Percentiles rank a stretch among this genome's conserved stretches.
phyloP scores from a whole-genome alignment of 1,140 invertebrate species.

The Cydia pomonella region DNA sequence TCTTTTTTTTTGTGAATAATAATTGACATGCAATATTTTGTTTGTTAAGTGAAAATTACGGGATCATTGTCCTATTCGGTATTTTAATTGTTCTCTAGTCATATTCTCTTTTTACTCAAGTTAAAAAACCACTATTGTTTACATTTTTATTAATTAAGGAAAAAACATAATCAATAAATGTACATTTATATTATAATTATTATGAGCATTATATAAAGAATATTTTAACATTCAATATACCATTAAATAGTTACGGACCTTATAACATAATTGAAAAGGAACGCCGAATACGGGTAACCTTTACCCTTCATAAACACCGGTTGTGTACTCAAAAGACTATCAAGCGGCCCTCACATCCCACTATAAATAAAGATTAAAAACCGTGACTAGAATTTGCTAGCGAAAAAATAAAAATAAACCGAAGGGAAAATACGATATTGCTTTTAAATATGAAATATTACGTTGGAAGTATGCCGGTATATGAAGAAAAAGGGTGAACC shows the following conservation, averaged over 20 bases:
- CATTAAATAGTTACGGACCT: background rate
- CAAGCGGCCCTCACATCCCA: conserved; percentile 17
- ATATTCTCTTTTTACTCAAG: too few species aligned
- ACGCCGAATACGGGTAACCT: background rate
- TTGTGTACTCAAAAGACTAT: conserved; percentile 9
- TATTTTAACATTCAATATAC: background rate
- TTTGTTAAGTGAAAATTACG: too few species aligned
- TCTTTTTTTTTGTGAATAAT: too few species aligned
- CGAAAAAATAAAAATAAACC: conserved; percentile 35
- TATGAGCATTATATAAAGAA: background rate
- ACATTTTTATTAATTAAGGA: too few species aligned
- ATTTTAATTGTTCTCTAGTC: too few species aligned
- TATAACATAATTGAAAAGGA: background rate
- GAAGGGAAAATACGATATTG: conserved; percentile 68
- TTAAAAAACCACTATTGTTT: too few species aligned
- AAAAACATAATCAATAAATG: too few species aligned
- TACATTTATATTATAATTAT: too few species aligned
- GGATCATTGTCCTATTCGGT: too few species aligned
- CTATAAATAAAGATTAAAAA: conserved; percentile 34
- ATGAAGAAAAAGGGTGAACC: conserved; percentile 71
- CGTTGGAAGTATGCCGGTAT: conserved; percentile 59
- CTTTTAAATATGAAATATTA: conserved; percentile 75
- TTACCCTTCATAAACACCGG: background rate
- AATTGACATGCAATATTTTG: too few species aligned
- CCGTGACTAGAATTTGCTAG: conserved; percentile 30